Evolutionary conservation across 2,888 invertebrate genomes (phyloP).

Genomic region (Lymantria dispar): DNA sequence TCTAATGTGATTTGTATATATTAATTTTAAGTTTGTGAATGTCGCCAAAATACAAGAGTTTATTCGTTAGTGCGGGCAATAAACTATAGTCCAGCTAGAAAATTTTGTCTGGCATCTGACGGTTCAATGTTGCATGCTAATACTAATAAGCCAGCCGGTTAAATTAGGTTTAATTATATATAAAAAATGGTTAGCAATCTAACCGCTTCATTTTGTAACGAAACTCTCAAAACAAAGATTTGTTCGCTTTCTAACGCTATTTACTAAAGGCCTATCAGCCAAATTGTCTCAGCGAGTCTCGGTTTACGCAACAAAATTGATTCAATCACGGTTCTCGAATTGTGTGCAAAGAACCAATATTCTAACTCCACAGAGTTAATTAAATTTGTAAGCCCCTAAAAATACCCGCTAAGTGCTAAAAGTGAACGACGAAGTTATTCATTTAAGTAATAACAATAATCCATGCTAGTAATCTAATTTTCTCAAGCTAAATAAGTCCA

Average conservation of each 20-base stretch:
- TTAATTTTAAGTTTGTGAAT: too few relatives aligned
- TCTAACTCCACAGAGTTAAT: slow-evolving; percentile 6
- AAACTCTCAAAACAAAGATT: slow-evolving; percentile 13
- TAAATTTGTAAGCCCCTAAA: slow-evolving; percentile 4
- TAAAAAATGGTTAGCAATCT: too few relatives aligned
- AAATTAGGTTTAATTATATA: too few relatives aligned
- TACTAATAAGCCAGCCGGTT: neutral
- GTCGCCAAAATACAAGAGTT: too few relatives aligned
- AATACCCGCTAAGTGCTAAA: slow-evolving; percentile 2
- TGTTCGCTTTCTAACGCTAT: slow-evolving; percentile 22
- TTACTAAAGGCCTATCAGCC: slow-evolving; percentile 24
- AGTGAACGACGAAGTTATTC: neutral
- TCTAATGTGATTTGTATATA: too few relatives aligned
- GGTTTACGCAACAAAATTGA: slow-evolving; percentile 34
- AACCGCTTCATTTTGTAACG: neutral
- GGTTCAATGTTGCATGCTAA: too few relatives aligned
- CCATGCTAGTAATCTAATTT: too few relatives aligned
- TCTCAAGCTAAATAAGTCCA: too few relatives aligned
- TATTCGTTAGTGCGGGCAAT: too few relatives aligned
- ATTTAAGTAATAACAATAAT: too few relatives aligned
- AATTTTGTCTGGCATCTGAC: too few relatives aligned
- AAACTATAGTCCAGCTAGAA: too few relatives aligned
- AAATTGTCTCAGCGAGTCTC: slow-evolving; percentile 26
- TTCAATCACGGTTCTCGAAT: slow-evolving; percentile 17
- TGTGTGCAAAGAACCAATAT: slow-evolving; percentile 2